Evolutionary conservation across 2,888 invertebrate genomes (phyloP).

Genomic region (Lycocerus yunnanus): DNA sequence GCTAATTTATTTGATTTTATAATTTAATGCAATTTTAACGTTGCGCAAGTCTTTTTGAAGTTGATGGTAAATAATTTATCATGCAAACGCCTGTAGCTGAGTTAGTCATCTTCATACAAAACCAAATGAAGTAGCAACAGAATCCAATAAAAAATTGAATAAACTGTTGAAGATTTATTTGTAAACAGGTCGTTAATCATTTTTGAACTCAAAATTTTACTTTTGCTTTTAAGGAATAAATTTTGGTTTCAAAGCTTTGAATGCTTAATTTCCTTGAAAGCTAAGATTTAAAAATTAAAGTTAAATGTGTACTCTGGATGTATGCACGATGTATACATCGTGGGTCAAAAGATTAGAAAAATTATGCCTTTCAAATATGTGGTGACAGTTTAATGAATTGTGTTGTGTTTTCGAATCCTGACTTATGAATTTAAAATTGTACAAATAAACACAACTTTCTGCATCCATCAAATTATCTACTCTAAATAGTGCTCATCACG

Average conservation of each 20-base stretch:
- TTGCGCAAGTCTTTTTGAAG: not conserved
- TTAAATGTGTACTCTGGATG: no score
- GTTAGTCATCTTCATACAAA: not conserved
- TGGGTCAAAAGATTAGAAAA: no score
- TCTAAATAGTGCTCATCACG: no score
- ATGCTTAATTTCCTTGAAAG: no score
- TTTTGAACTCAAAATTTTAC: constrained; percentile 13
- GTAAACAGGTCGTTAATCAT: constrained; percentile 25
- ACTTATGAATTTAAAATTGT: no score
- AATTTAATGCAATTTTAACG: not conserved
- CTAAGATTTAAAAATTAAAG: no score
- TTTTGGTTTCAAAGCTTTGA: not conserved
- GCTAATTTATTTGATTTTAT: constrained; percentile 3
- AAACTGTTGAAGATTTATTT: constrained; percentile 12
- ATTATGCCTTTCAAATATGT: no score
- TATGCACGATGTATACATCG: no score
- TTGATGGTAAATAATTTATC: constrained; percentile 13
- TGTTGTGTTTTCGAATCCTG: no score
- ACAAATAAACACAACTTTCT: no score
- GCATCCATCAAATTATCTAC: no score
- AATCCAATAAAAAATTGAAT: constrained; percentile 11
- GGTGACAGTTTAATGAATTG: no score
- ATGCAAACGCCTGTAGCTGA: constrained; percentile 13
- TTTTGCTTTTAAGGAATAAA: not conserved
- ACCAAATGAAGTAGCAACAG: constrained; percentile 18